phyloP scores from a whole-genome alignment of 2,113 vertebrate species.

The Megaceryle maxima region DNA sequence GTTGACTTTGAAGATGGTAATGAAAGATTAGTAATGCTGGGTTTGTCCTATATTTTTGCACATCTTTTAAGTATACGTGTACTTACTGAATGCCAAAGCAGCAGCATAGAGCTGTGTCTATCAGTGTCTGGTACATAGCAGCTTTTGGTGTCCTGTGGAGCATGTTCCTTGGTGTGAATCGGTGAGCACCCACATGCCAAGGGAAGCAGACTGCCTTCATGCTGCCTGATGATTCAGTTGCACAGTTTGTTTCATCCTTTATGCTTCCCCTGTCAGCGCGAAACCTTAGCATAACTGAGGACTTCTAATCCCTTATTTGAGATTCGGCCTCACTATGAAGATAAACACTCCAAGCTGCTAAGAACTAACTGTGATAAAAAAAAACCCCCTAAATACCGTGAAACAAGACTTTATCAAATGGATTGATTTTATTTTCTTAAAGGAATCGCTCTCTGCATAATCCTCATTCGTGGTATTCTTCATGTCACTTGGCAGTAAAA shows the following conservation, averaged over 20 bases:
- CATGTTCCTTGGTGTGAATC: fast-evolving
- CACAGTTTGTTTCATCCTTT: background rate
- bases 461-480: background rate
- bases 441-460: background rate
- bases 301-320: slow-evolving; percentile 16
- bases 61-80: background rate
- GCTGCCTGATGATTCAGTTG: background rate
- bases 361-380: background rate
- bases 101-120: fast-evolving
- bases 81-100: background rate
- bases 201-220: background rate
- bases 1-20: background rate
- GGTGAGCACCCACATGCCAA: fast-evolving
- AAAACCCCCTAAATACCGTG: background rate
- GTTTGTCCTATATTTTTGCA: background rate
- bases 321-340: background rate
- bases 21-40: background rate
- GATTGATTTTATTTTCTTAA: background rate
- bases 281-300: background rate
- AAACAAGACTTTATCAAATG: background rate
- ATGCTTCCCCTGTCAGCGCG: background rate
- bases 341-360: background rate
- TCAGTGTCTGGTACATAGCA: background rate
- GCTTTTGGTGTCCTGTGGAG: background rate
- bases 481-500: background rate